These are phyloP conservation scores for Acrocephalus arundinaceus DNA, from an alignment of 2,113 vertebrate genomes.

Conservation along the genomic window DNA sequence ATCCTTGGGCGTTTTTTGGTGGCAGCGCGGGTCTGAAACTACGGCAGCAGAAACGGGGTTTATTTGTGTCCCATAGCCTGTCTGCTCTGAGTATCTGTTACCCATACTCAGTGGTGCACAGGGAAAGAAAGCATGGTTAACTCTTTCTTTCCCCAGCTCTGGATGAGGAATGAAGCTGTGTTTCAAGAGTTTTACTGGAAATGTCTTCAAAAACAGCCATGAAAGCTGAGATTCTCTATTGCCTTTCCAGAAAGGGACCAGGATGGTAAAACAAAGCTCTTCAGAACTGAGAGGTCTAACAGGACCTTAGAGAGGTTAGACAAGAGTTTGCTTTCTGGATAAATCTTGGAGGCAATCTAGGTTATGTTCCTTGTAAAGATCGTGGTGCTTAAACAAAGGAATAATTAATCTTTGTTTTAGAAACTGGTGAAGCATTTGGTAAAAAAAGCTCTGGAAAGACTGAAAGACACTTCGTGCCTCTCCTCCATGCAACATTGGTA, in stretches of 20 bases:
- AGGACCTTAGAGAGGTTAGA: not conserved
- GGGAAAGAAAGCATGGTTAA: slow-evolving; percentile 23
- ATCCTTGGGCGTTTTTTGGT: slow-evolving; percentile 30
- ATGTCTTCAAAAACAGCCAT: not conserved
- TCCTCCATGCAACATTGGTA: not conserved
- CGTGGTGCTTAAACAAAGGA: not conserved
- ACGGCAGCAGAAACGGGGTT: slow-evolving; percentile 45
- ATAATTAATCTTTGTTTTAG: not conserved
- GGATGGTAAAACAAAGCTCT: not conserved
- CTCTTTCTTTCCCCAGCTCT: not conserved
- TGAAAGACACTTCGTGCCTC: not conserved
- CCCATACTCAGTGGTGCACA: not conserved
- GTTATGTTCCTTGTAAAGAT: not conserved
- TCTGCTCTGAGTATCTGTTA: slow-evolving; percentile 11
- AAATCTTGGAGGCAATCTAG: not conserved
- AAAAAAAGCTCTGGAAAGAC: not conserved
- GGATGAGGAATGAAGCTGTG: not conserved
- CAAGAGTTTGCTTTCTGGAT: not conserved
- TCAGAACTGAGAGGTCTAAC: not conserved
- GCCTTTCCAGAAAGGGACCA: not conserved
- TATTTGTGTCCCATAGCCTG: slow-evolving; percentile 55
- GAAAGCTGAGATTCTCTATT: not conserved
- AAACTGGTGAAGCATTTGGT: not conserved
- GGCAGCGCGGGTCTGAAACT: slow-evolving; percentile 36
- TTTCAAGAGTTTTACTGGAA: not conserved